Conservation (phyloP, 2,888 invertebrate genomes). For the Pollenia angustigena region DNA sequence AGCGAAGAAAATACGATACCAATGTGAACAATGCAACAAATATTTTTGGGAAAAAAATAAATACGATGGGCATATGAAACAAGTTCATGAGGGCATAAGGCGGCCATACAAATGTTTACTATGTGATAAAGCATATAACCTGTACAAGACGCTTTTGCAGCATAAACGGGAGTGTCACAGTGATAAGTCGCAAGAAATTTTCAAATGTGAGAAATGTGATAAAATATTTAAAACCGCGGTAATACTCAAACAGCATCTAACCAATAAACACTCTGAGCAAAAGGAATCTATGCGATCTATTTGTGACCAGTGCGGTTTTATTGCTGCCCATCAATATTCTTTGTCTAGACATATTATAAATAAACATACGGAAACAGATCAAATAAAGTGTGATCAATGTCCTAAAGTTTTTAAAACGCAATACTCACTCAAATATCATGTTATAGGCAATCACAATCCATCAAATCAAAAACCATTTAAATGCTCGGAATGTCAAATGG, state of each 20-base stretch:
- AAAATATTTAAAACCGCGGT: slow-evolving; percentile 66
- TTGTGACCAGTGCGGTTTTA: slow-evolving; percentile 72
- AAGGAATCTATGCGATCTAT: slow-evolving; percentile 55
- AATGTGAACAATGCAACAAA: slow-evolving; percentile 65
- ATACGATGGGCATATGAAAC: slow-evolving; percentile 68
- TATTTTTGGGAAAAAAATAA: slow-evolving; percentile 65
- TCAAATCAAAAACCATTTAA: slow-evolving; percentile 67
- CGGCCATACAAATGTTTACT: slow-evolving; percentile 62
- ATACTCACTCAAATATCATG: slow-evolving; percentile 72
- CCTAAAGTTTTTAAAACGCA: slow-evolving; percentile 68
- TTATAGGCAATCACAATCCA: slow-evolving; percentile 67
- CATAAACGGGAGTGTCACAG: slow-evolving; percentile 64
- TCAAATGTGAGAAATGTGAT: slow-evolving; percentile 59
- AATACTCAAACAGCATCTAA: slow-evolving; percentile 65
- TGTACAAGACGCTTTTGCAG: slow-evolving; percentile 60
- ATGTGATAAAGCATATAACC: slow-evolving; percentile 69
- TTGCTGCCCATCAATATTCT: slow-evolving; percentile 62
- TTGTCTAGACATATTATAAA: slow-evolving; percentile 67
- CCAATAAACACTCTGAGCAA: slow-evolving; percentile 54
- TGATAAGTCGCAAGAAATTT: slow-evolving; percentile 28
- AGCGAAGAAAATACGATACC: slow-evolving; percentile 53
- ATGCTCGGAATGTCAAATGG: slow-evolving; percentile 70
- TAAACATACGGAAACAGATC: slow-evolving; percentile 59
- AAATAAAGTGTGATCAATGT: slow-evolving; percentile 71
- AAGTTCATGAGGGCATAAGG: slow-evolving; percentile 57